Evolutionary conservation across 2,888 invertebrate species (phyloP).

Genomic region (Tetropium fuscum): DNA sequence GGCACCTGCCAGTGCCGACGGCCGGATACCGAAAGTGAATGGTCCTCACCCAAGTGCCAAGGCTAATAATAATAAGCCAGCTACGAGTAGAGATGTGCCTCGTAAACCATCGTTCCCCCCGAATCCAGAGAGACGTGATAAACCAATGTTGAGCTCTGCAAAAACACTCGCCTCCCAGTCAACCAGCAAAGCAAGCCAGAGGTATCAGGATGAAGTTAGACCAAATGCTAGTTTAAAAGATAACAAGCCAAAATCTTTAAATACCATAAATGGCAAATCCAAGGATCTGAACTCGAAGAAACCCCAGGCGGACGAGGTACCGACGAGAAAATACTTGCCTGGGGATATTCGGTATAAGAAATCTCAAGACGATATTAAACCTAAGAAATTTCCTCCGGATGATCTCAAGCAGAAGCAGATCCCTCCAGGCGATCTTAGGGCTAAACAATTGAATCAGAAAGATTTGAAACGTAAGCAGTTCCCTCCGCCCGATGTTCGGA

Average conservation of each 20-base stretch:
- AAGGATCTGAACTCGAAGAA: slow-evolving; percentile 62
- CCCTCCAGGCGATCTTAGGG: slow-evolving; percentile 57
- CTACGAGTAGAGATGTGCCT: slow-evolving; percentile 39
- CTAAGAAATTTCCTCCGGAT: slow-evolving; percentile 44
- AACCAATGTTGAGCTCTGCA: neutral
- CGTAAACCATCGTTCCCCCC: slow-evolving; percentile 50
- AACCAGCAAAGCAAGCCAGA: neutral
- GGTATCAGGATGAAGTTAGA: slow-evolving; percentile 12
- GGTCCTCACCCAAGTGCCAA: slow-evolving; percentile 24
- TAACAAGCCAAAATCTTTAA: slow-evolving; percentile 4
- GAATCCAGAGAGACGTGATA: slow-evolving; percentile 1
- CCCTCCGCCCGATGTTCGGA: slow-evolving; percentile 64
- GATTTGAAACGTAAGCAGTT: slow-evolving; percentile 65
- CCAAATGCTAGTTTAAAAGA: slow-evolving; percentile 34
- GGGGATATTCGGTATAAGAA: neutral
- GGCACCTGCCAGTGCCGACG: neutral
- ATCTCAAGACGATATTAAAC: slow-evolving; percentile 31
- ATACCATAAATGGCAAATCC: slow-evolving; percentile 48
- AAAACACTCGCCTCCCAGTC: slow-evolving; percentile 60
- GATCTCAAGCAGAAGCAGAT: slow-evolving; percentile 46
- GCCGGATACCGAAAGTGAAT: slow-evolving; percentile 25
- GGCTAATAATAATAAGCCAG: slow-evolving; percentile 29
- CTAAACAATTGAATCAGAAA: slow-evolving; percentile 69
- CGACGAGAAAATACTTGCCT: slow-evolving; percentile 30
- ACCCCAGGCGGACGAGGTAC: neutral